Conservation (phyloP, 1,140 invertebrate genomes). For the Brachionus plicatilis region DNA sequence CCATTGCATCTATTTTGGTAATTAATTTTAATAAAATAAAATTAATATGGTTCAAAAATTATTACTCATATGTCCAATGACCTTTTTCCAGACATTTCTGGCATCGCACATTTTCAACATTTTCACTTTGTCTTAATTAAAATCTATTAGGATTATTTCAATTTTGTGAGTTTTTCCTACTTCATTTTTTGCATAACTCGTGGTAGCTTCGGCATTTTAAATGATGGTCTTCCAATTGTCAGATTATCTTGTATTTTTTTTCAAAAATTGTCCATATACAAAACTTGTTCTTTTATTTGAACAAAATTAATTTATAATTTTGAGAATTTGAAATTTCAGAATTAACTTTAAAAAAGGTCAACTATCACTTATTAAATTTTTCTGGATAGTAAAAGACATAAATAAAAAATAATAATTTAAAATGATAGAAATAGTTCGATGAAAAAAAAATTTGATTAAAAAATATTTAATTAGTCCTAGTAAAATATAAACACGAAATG, state of each 20-base stretch:
- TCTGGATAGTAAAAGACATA: not conserved
- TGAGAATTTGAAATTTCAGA: not conserved
- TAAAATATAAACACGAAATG: too few relatives aligned
- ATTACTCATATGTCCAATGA: slow-evolving; percentile 77
- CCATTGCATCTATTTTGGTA: slow-evolving; percentile 63
- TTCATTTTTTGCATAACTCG: slow-evolving; percentile 29
- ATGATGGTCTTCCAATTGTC: not conserved
- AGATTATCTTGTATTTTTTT: not conserved
- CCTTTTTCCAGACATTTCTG: slow-evolving; percentile 84
- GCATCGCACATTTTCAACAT: slow-evolving; percentile 63
- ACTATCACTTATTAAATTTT: not conserved
- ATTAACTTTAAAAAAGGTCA: not conserved
- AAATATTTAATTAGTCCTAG: not conserved
- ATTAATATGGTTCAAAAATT: not conserved
- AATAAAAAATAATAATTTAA: too few relatives aligned
- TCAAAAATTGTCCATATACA: not conserved
- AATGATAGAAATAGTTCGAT: too few relatives aligned
- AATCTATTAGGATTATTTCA: not conserved
- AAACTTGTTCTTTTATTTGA: not conserved
- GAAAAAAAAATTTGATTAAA: not conserved
- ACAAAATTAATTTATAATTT: not conserved
- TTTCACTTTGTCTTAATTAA: slow-evolving; percentile 35
- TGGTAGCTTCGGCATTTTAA: slow-evolving; percentile 1
- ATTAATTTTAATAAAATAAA: not conserved
- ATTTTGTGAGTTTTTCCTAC: not conserved